A percentile compares a stretch with the other conserved stretches of the same genome.
These are phyloP conservation scores for Bombus waltoni DNA, from an alignment of 1,140 invertebrate genomes.

Conservation along the genomic window DNA sequence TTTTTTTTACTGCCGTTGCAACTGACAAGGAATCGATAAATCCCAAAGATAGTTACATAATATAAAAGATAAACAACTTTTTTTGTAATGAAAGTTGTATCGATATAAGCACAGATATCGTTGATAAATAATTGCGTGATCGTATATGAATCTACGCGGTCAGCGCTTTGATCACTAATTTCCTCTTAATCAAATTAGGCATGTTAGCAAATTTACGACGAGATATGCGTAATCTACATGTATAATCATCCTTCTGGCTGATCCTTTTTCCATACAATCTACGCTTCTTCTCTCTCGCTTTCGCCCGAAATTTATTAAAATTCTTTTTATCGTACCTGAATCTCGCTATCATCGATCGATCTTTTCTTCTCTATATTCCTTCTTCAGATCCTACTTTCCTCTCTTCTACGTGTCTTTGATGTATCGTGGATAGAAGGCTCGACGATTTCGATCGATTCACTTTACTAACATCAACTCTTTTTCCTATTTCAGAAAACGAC, in stretches of 20 bases:
- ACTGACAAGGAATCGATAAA: background rate
- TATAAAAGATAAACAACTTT: constrained; percentile 14
- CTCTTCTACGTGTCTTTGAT: too few relatives aligned
- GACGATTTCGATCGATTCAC: background rate
- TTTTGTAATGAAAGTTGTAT: background rate
- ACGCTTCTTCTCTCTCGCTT: too few relatives aligned
- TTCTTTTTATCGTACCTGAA: too few relatives aligned
- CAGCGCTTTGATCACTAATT: background rate
- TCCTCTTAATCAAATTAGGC: background rate
- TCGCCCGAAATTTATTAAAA: too few relatives aligned
- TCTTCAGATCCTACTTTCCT: too few relatives aligned
- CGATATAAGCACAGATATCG: background rate
- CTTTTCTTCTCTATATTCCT: too few relatives aligned
- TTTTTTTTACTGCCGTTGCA: background rate
- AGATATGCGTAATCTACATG: too few relatives aligned
- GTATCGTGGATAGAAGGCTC: too few relatives aligned
- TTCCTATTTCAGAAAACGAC: constrained; percentile 6
- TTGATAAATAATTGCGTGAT: background rate
- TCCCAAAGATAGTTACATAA: constrained; percentile 10
- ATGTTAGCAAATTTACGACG: too few relatives aligned
- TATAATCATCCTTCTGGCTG: too few relatives aligned
- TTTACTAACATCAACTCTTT: background rate
- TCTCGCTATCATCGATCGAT: too few relatives aligned
- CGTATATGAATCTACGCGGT: background rate
- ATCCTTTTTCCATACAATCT: too few relatives aligned